Conservation (phyloP, 2,113 vertebrate species). For the Rattus rattus region DNA sequence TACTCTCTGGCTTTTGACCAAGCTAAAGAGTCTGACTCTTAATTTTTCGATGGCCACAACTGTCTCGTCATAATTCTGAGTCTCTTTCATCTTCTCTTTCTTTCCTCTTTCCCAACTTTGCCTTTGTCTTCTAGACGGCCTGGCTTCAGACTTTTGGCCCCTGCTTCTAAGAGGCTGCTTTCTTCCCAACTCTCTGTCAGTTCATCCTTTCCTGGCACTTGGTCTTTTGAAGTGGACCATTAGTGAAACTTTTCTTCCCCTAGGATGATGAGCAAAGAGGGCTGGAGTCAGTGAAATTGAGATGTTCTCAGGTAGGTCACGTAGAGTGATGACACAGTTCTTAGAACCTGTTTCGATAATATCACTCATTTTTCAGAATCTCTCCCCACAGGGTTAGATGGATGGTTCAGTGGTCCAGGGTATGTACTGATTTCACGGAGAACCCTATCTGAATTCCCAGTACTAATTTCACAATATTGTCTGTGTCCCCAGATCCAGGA, state of each 20-base stretch:
- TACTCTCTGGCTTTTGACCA: slow-evolving; percentile 55
- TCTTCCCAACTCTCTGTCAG: neutral
- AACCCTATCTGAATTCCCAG: neutral
- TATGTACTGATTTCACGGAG: neutral
- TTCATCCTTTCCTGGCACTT: neutral
- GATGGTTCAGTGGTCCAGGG: neutral
- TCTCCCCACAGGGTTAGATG: neutral
- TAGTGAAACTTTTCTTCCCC: neutral
- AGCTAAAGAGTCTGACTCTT: slow-evolving; percentile 30
- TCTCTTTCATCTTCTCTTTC: slow-evolving; percentile 63
- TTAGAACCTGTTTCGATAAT: neutral
- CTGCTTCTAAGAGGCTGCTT: slow-evolving; percentile 11
- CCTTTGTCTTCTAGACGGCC: slow-evolving; percentile 46
- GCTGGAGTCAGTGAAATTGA: neutral
- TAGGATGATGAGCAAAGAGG: too few relatives aligned
- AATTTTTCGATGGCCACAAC: slow-evolving; percentile 26
- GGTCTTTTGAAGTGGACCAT: neutral
- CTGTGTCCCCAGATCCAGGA: neutral
- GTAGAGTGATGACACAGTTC: neutral
- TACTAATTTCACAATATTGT: neutral
- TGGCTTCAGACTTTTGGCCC: slow-evolving; percentile 17
- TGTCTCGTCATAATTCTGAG: neutral
- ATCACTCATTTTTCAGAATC: neutral
- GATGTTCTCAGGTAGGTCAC: neutral
- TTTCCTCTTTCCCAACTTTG: slow-evolving; percentile 26